Base-by-base conservation (phyloP, 2,113 vertebrate genomes). In the Eretmodus cyanostictus region DNA sequence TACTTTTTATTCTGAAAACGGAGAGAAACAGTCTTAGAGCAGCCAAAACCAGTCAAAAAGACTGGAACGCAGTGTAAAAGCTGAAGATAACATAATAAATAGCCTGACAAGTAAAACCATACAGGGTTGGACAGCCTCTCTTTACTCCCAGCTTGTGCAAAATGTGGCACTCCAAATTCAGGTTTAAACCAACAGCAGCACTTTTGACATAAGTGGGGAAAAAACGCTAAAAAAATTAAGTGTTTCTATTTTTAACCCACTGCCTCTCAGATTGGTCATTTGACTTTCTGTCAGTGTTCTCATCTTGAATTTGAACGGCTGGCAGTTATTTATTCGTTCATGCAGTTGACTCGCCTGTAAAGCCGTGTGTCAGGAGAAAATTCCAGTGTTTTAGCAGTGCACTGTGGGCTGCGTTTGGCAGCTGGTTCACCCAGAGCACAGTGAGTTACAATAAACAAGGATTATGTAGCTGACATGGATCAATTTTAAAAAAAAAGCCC, bases 381-480 rank as follows among this genome's bases (percentile, higher is more conserved):
- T 91, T 92, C 90, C 86, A 87, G 87, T 38, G 89, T 83, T 91
- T 90, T 78, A 88, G 55, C 83, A 79, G 31, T 34, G 76, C 80
- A 24, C 66, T 82, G 78, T 83, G 68, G 61, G 88, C 55, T n/a
- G 55, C 29, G 80, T 92, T 83, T 86, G 80, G 83, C 78, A 80
- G 85, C 42, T 40, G 31, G 31, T 40, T 81, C 66, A 53, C 31
- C 63, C 83, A 76, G 55, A 92, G 54, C 8, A 3, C 87, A 84
- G 45, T 19, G 47, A 19, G 29, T 76, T 66, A 87, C 84, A 89
- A 81, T 83, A 89, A 91, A 86, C 81, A 84, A 76, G 53, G 45
- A 85, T 90, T 86, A 82, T 83, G 17, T 29, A 80, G 86, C 83
- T 73, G 66, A 85, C 88, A 55, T 42, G 42, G 82, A 88, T 85